Base-by-base conservation (phyloP, 2,888 invertebrate genomes). In the Spilosoma lubricipeda region DNA sequence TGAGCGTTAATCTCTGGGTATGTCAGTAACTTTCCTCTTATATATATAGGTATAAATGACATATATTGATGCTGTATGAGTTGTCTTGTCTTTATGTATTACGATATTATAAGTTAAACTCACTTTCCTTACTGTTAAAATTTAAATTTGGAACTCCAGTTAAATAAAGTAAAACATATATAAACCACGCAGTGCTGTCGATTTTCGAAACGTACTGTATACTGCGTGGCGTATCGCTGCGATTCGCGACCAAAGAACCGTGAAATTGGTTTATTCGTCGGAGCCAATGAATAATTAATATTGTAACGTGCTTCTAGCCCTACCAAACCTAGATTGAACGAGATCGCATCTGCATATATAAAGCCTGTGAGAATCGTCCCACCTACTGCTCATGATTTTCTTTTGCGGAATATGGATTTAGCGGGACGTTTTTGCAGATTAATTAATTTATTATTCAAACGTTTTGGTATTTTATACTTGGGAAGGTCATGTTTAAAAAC, bases 231-330 rank as follows among this genome's bases (percentile, higher is more conserved):
- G 87, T 87, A 87, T 81, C 87, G 88, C 89, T 90, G 91, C 92
- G 93, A 92, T 93, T 90, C 93, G 93, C 85, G 90, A 83, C 93
- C 95, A 96, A 96, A 96, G 95, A 95, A 95, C 91, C 95, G 91
- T 96, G 95, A 96, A 96, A 96, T 96, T 96, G 95, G 94, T 95
- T 95, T 95, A 95, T 95, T 94, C 95, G 95, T 92, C 90, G 92
- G 93, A 94, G 93, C 94, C 95, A 94, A 96, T 95, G 95, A 96
- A 96, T 96, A 96, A 95, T 95, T 96, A 96, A 96, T 95, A 95
- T 91, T 90, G 93, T 93, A 90, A 93, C 92, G 88, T 90, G 90
- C 89, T 84, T 81, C 83, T 85, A 88, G 86, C 85, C 86, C 66
- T 72, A 70, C 81, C 83, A 86, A 84, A 86, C 85, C 88, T 90